A percentile compares a stretch with the other conserved stretches of the same genome.
These are phyloP conservation scores for Candoia aspera DNA, from an alignment of 2,113 vertebrate species.

Conservation along the genomic window DNA sequence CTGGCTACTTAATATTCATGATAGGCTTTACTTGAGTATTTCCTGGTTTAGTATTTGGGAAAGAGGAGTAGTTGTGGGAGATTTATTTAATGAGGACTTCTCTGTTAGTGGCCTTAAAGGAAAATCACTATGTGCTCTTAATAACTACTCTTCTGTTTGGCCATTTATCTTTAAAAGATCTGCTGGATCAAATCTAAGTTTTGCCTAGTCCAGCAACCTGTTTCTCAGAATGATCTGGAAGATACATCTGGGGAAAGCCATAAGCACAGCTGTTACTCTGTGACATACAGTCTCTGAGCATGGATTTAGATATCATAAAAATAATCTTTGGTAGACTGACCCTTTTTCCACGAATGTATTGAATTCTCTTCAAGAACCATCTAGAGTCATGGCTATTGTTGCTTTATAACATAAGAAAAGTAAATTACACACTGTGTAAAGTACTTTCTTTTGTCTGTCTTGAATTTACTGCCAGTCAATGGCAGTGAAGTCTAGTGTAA, in stretches of 20 bases:
- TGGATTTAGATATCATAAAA: background rate
- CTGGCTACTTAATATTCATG: background rate
- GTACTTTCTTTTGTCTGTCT: background rate
- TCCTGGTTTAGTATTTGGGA: background rate
- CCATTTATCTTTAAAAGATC: background rate
- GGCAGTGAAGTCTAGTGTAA: background rate
- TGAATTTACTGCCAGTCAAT: background rate
- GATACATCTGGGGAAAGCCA: background rate
- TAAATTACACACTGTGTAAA: background rate
- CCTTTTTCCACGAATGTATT: background rate
- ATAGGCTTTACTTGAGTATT: constrained; percentile 1
- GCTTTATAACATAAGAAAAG: background rate
- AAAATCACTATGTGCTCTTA: background rate
- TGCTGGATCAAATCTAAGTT: background rate
- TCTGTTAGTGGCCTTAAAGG: background rate
- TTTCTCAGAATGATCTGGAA: background rate
- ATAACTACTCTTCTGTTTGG: background rate
- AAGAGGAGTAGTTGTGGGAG: background rate
- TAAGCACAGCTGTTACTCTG: background rate
- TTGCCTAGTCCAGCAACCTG: background rate
- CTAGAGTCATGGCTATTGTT: background rate
- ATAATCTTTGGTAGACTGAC: background rate
- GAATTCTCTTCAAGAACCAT: background rate
- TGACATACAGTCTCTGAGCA: background rate
- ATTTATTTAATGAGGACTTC: background rate